phyloP scores from a whole-genome alignment of 1,140 invertebrate species.

The Drosophila prosaltans region DNA sequence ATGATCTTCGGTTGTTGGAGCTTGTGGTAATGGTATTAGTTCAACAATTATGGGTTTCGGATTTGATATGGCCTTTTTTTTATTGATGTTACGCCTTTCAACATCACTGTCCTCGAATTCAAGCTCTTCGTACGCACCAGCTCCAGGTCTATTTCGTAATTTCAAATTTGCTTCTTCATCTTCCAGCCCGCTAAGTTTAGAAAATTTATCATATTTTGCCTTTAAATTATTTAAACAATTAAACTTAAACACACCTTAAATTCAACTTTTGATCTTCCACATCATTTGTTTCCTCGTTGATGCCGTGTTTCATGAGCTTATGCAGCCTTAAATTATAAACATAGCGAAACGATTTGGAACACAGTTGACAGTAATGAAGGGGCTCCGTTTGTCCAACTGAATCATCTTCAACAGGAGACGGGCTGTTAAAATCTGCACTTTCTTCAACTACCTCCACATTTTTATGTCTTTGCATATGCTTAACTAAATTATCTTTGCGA shows the following conservation, averaged over 20 bases:
- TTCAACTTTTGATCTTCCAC: neutral
- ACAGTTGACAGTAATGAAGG: neutral
- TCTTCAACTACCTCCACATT: neutral
- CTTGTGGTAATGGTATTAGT: neutral
- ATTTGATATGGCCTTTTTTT: neutral
- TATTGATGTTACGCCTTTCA: neutral
- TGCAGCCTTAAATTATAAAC: slow-evolving; percentile 2
- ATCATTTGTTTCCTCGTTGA: neutral
- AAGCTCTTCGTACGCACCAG: slow-evolving; percentile 5
- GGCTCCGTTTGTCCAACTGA: neutral
- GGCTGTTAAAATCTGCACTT: neutral
- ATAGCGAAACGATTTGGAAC: neutral
- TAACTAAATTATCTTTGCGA: slow-evolving; percentile 2
- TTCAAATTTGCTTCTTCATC: neutral
- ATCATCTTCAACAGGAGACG: neutral
- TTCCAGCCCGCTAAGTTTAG: neutral
- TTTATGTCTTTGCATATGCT: slow-evolving; percentile 1
- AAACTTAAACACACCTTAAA: neutral
- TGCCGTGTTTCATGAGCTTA: slow-evolving; percentile 14
- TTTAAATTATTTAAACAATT: neutral
- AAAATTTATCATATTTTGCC: neutral
- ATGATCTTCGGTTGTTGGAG: neutral
- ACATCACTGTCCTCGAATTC: slow-evolving; percentile 2
- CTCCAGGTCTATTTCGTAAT: slow-evolving; percentile 12
- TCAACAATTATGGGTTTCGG: neutral